These are phyloP conservation scores for Ethmia dodecea DNA, from an alignment of 2,888 invertebrate genomes.

Conservation along the genomic window DNA sequence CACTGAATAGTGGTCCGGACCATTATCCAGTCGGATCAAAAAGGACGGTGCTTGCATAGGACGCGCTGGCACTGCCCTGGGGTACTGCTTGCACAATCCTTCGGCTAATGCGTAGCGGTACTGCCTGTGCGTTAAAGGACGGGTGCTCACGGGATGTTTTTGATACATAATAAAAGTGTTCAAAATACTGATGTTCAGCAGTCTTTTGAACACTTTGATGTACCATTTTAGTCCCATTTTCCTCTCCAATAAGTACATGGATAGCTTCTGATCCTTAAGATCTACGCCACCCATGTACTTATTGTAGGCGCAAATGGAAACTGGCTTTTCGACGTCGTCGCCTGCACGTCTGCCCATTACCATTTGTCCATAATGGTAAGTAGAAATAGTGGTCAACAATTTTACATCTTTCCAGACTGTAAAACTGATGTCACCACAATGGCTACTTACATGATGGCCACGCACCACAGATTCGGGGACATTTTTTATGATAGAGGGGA, in stretches of 20 bases:
- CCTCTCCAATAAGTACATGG: background rate
- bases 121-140: slow-evolving; percentile 2
- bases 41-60: background rate
- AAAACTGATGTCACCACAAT: no score
- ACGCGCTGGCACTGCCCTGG: no score
- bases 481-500: slow-evolving; percentile 7
- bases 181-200: slow-evolving; percentile 1
- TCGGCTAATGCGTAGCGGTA: background rate
- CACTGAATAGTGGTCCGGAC: background rate
- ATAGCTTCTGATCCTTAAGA: no score
- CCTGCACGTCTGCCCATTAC: slow-evolving; percentile 1
- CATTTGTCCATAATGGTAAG: slow-evolving; percentile 2
- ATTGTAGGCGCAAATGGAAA: slow-evolving; percentile 1
- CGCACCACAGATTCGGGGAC: no score
- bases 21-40: background rate
- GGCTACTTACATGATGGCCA: no score
- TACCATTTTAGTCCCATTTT: slow-evolving; percentile 2
- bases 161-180: slow-evolving; percentile 1
- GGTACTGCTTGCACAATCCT: background rate
- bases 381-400: slow-evolving; percentile 6
- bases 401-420: slow-evolving; percentile 8
- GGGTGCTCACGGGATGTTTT: slow-evolving; percentile 1
- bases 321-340: background rate
- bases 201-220: slow-evolving; percentile 3
- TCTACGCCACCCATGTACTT: slow-evolving; percentile 3